phyloP scores from a whole-genome alignment of 1,140 invertebrate species.

The Euschistus heros region DNA sequence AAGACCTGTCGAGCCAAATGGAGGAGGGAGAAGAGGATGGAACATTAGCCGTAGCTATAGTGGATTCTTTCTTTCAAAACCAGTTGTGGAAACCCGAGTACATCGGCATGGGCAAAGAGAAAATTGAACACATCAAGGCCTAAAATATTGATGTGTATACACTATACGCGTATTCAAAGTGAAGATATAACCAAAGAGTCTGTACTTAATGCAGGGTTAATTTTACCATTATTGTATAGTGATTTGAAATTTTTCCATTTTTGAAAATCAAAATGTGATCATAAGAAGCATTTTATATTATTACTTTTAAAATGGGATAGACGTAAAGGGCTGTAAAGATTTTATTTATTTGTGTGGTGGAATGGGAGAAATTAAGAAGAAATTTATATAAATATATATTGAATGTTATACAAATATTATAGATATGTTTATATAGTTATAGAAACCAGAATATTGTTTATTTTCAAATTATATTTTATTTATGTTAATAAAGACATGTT shows the following conservation, averaged over 20 bases:
- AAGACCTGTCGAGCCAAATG: neutral
- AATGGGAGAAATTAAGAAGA: neutral
- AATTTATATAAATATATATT: conserved; percentile 13
- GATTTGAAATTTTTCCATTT: conserved; percentile 11
- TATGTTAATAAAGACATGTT: no score
- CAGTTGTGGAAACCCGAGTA: conserved; percentile 47
- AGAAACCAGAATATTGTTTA: neutral
- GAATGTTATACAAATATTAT: conserved; percentile 13
- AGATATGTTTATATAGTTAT: conserved; percentile 16
- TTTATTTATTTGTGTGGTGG: neutral
- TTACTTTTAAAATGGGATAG: conserved; percentile 8
- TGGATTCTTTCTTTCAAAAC: conserved; percentile 44
- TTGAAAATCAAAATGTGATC: conserved; percentile 12
- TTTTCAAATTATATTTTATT: no score
- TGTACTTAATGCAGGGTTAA: conserved; percentile 15
- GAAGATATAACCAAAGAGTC: conserved; percentile 11
- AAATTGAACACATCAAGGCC: conserved; percentile 1
- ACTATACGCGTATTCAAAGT: neutral
- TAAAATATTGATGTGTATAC: neutral
- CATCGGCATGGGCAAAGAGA: conserved; percentile 30
- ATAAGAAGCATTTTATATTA: neutral
- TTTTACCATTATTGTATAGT: conserved; percentile 1
- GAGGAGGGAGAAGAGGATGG: neutral
- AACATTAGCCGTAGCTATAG: conserved; percentile 33
- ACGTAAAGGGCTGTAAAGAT: neutral